These are phyloP conservation scores for Leptodactylus fuscus DNA, from an alignment of 2,113 vertebrate species.

Conservation along the genomic window DNA sequence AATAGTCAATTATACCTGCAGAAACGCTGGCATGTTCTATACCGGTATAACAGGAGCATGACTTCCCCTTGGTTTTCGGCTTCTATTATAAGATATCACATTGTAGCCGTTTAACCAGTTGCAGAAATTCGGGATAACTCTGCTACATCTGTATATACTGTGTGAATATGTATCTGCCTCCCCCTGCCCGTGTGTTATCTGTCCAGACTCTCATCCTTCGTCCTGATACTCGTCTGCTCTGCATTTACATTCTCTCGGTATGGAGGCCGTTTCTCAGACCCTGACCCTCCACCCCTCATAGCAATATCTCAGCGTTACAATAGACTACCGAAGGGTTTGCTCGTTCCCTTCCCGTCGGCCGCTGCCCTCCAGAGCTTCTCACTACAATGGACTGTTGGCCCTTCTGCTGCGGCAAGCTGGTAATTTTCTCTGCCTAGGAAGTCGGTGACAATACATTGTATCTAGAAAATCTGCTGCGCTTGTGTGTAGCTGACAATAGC, in stretches of 20 bases:
- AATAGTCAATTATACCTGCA: too few species aligned
- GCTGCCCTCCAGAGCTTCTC: not conserved
- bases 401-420: conserved; percentile 1
- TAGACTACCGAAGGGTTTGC: not conserved
- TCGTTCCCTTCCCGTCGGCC: not conserved
- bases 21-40: too few species aligned
- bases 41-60: too few species aligned
- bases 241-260: conserved; percentile 19
- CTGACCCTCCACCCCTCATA: conserved; percentile 17
- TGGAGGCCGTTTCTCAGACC: not conserved
- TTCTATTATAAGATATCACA: too few species aligned
- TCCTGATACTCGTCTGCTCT: too few species aligned
- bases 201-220: too few species aligned
- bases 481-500: not conserved
- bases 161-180: too few species aligned
- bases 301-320: conserved; percentile 2
- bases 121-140: too few species aligned
- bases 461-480: not conserved
- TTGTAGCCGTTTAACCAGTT: too few species aligned
- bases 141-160: too few species aligned
- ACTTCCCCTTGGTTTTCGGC: too few species aligned
- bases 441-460: conserved; percentile 1
- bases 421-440: conserved; percentile 21
- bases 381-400: conserved; percentile 11
- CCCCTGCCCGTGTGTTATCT: too few species aligned